Evolutionary conservation across 1,140 invertebrate species (phyloP).

Genomic region (Pogonognathellus flavescens): DNA sequence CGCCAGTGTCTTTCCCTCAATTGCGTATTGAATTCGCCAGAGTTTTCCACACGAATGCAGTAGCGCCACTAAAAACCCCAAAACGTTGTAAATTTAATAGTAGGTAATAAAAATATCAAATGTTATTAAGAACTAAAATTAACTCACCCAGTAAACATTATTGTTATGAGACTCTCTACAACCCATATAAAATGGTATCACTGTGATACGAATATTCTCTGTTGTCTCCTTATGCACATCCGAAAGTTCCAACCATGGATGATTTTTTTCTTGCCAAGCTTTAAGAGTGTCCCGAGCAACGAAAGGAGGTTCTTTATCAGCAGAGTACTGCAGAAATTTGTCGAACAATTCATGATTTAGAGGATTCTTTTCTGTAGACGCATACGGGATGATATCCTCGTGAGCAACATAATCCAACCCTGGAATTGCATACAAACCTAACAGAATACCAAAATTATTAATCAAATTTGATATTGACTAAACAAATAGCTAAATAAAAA

Average conservation of each 20-base stretch:
- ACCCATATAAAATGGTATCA: conserved; percentile 98
- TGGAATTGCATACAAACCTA: conserved; percentile 88
- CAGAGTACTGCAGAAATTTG: conserved; percentile 88
- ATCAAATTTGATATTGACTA: background rate
- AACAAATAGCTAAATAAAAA: background rate
- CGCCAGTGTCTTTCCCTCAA: conserved; percentile 95
- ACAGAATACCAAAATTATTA: conserved; percentile 60
- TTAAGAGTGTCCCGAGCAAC: conserved; percentile 88
- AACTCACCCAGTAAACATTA: conserved; percentile 89
- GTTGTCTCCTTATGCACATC: conserved; percentile 99
- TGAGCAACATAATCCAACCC: conserved; percentile 97
- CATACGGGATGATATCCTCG: conserved; percentile 92
- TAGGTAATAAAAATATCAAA: background rate
- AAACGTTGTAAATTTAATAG: background rate
- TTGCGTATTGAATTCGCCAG: conserved; percentile 89
- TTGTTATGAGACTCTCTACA: conserved; percentile 89
- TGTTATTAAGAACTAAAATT: background rate
- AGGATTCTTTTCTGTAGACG: conserved; percentile 84
- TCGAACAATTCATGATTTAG: conserved; percentile 96
- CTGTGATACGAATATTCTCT: conserved; percentile 93
- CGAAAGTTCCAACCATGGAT: conserved; percentile 95
- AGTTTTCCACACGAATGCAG: conserved; percentile 95
- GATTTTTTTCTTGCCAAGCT: conserved; percentile 97
- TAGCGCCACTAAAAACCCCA: conserved; percentile 87
- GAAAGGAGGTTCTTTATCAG: conserved; percentile 88